phyloP scores from a whole-genome alignment of 2,797 vertebrate species.

The Gallinago solitaria region DNA sequence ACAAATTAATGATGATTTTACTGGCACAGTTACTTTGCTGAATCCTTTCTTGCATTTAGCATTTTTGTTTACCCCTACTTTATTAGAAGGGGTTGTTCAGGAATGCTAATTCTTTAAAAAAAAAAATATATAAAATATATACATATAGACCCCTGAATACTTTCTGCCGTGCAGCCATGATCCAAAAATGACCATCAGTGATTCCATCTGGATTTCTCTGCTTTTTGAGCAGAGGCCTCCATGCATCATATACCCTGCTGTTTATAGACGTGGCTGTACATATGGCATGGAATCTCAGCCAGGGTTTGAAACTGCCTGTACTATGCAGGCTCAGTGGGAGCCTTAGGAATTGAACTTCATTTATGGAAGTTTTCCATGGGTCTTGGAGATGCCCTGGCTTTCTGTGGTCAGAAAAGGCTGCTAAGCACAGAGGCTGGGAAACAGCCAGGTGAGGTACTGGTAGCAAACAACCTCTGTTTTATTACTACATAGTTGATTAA shows the following conservation, averaged over 20 bases:
- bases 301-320: constrained; percentile 15
- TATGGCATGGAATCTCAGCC: constrained; percentile 52
- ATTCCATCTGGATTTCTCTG: constrained; percentile 49
- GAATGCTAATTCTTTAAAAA: neutral
- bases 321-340: neutral
- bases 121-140: neutral
- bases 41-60: neutral
- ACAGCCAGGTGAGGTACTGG: neutral
- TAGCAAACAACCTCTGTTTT: neutral
- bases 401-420: constrained; percentile 6
- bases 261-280: constrained; percentile 33
- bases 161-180: neutral
- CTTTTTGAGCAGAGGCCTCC: constrained; percentile 20
- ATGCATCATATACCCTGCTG: constrained; percentile 33
- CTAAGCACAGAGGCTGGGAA: neutral
- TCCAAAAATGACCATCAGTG: constrained; percentile 22
- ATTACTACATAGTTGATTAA: neutral
- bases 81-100: neutral
- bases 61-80: neutral
- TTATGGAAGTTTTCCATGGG: constrained; percentile 16
- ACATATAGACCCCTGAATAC: neutral
- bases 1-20: constrained; percentile 22
- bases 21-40: neutral
- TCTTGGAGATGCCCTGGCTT: constrained; percentile 29
- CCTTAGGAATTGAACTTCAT: neutral